These are phyloP conservation scores for Loripinus fragilis DNA, from an alignment of 2,888 invertebrate genomes.

Conservation along the genomic window DNA sequence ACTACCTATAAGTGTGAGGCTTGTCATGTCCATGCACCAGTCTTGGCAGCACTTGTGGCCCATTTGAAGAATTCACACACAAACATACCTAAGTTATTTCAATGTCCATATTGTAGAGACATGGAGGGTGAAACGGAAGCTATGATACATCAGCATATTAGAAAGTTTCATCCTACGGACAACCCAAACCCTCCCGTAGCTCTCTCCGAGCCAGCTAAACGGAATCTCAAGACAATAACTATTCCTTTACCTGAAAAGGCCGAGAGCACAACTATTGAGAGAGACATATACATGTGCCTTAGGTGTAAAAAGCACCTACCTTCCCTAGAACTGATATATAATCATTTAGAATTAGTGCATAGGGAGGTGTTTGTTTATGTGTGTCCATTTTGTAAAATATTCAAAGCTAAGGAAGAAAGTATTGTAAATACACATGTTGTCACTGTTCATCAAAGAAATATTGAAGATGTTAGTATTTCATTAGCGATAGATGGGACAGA, in stretches of 20 bases:
- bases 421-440: conserved; percentile 66
- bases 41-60: conserved; percentile 74
- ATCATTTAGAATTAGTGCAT: conserved; percentile 72
- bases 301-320: conserved; percentile 74
- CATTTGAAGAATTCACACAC: conserved; percentile 73
- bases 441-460: conserved; percentile 51
- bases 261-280: conserved; percentile 68
- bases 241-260: conserved; percentile 64
- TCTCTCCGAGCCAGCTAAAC: conserved; percentile 74
- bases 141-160: conserved; percentile 72
- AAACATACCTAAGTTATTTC: conserved; percentile 70
- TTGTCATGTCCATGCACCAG: conserved; percentile 77
- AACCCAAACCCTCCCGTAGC: conserved; percentile 74
- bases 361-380: conserved; percentile 73
- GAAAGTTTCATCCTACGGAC: conserved; percentile 69
- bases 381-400: conserved; percentile 70
- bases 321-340: conserved; percentile 70
- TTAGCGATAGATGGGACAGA: conserved; percentile 72
- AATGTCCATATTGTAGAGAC: conserved; percentile 76
- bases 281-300: conserved; percentile 77
- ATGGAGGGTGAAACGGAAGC: conserved; percentile 71
- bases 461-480: conserved; percentile 62
- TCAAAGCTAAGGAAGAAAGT: conserved; percentile 67
- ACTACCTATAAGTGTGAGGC: conserved; percentile 75
- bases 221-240: conserved; percentile 68